Conservation (phyloP, 92 coral and sea anemone genomes). For the Phymanthus crucifer region DNA sequence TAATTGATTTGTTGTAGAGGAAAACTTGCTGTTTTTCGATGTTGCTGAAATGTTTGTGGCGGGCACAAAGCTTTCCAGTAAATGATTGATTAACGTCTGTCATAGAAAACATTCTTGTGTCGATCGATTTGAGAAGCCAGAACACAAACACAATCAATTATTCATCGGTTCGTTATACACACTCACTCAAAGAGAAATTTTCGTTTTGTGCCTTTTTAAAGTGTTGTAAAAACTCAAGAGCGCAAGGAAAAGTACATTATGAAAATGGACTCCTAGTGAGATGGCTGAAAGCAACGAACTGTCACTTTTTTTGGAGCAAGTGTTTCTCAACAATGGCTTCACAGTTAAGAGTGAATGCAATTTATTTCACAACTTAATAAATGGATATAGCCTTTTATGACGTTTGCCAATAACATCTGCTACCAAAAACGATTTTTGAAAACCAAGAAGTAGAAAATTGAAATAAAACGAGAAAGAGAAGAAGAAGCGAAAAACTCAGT, state of each 20-base stretch:
- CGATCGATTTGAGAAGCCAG: neutral
- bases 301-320: neutral
- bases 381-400: neutral
- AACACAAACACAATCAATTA: neutral
- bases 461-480: too few relatives aligned
- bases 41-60: neutral
- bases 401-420: too few relatives aligned
- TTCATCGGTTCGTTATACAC: constrained; percentile 3
- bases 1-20: neutral
- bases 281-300: neutral
- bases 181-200: neutral
- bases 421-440: too few relatives aligned
- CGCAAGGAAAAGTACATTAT: neutral
- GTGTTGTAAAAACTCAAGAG: neutral
- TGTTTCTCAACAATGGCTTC: neutral
- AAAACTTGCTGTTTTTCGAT: neutral
- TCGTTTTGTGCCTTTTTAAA: neutral
- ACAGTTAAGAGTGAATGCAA: neutral
- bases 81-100: neutral
- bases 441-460: too few relatives aligned
- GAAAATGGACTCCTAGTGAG: constrained; percentile 1
- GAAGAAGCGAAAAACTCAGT: neutral
- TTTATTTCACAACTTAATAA: neutral
- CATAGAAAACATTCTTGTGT: neutral
- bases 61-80: neutral